Conservation (phyloP, 2,888 invertebrate genomes). For the Eudasyphora cyanicolor region DNA sequence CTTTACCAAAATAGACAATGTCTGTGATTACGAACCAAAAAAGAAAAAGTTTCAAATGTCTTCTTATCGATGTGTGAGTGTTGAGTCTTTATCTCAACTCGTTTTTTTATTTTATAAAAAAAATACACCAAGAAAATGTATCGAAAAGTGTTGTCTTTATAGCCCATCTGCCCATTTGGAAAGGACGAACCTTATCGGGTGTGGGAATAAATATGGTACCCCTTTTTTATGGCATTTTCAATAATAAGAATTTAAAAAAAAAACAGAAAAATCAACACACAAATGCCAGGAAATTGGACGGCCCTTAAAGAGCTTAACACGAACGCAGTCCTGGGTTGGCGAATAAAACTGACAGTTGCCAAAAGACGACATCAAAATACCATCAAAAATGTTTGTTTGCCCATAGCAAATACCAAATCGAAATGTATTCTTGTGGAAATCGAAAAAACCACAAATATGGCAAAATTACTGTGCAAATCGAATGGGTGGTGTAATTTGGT, state of each 20-base stretch:
- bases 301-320: slow-evolving; percentile 4
- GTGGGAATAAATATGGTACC: neutral
- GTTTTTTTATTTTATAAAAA: neutral
- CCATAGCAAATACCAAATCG: no score
- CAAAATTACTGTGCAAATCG: neutral
- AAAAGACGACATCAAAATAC: slow-evolving; percentile 1
- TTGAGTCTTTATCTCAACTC: slow-evolving; percentile 15
- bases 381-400: slow-evolving; percentile 24
- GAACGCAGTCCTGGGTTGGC: neutral
- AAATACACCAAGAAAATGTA: neutral
- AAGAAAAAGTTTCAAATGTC: neutral
- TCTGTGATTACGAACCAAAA: neutral
- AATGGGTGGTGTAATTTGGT: neutral
- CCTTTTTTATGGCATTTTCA: neutral
- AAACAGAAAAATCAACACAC: neutral
- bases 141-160: slow-evolving; percentile 5
- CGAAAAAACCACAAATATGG: slow-evolving; percentile 15
- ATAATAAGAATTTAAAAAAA: slow-evolving; percentile 3
- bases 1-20: neutral
- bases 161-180: neutral
- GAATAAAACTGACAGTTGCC: neutral
- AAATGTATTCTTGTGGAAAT: slow-evolving; percentile 3
- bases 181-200: neutral
- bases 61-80: neutral
- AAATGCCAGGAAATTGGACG: neutral